Evolutionary conservation across 2,888 invertebrate genomes (phyloP).

Genomic region (Sacculina carcini): DNA sequence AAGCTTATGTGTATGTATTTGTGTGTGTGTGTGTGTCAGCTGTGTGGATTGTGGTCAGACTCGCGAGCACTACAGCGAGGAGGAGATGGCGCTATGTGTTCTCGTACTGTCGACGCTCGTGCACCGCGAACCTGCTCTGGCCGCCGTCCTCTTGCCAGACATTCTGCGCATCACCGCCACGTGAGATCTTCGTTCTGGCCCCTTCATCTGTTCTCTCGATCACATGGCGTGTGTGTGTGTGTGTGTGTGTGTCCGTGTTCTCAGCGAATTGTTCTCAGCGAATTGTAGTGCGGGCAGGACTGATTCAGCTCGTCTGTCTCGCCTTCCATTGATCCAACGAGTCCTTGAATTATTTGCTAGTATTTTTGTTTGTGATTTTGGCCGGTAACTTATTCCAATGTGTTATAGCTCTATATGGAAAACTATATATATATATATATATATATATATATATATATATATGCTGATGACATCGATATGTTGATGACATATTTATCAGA

Average conservation of each 20-base stretch:
- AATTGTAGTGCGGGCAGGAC: not conserved
- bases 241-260: slow-evolving; percentile 26
- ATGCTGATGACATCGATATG: too few relatives aligned
- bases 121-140: slow-evolving; percentile 75
- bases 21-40: too few relatives aligned
- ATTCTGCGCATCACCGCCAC: slow-evolving; percentile 65
- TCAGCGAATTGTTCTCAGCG: too few relatives aligned
- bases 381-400: too few relatives aligned
- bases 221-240: slow-evolving; percentile 2
- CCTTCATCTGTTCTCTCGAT: not conserved
- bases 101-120: slow-evolving; percentile 84
- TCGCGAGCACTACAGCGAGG: slow-evolving; percentile 80
- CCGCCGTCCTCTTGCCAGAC: slow-evolving; percentile 78
- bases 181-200: slow-evolving; percentile 27
- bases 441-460: not conserved
- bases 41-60: slow-evolving; percentile 74
- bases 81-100: slow-evolving; percentile 78
- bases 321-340: too few relatives aligned
- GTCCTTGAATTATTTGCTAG: too few relatives aligned
- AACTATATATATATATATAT: too few relatives aligned
- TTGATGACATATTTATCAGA: too few relatives aligned
- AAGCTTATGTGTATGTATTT: too few relatives aligned
- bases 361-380: too few relatives aligned
- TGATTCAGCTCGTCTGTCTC: too few relatives aligned
- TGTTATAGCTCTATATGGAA: too few relatives aligned